Conservation (phyloP, 2,797 vertebrate species). For the Sebastolobus altivelis region DNA sequence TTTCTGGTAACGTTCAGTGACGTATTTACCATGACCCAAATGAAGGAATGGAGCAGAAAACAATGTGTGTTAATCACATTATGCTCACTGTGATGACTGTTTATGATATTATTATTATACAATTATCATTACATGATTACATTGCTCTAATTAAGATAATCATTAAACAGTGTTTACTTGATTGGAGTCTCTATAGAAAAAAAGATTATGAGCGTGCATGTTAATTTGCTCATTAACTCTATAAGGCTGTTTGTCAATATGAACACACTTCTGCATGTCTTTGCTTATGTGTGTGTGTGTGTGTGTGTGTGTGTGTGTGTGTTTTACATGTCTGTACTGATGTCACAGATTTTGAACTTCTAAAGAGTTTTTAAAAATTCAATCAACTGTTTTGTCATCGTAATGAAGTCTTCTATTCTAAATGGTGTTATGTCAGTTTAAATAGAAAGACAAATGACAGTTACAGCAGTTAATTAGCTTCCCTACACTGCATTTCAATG, state of each 20-base stretch:
- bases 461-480: conserved; percentile 19
- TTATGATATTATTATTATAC: conserved; percentile 3
- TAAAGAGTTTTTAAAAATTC: background rate
- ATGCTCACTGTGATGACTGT: background rate
- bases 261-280: background rate
- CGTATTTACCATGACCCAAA: background rate
- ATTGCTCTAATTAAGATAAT: conserved; percentile 29
- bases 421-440: background rate
- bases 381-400: background rate
- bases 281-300: background rate
- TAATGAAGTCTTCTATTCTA: background rate
- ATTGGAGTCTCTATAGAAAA: conserved; percentile 4
- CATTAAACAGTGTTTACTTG: conserved; percentile 29
- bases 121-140: conserved; percentile 25
- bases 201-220: conserved; percentile 31
- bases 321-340: background rate
- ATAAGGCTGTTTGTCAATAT: background rate
- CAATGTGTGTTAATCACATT: conserved; percentile 7
- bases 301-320: background rate
- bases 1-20: background rate
- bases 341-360: background rate
- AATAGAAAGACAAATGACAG: conserved; percentile 5
- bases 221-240: conserved; percentile 51
- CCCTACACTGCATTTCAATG: background rate
- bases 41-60: background rate